phyloP scores from a whole-genome alignment of 1,140 invertebrate genomes.

The Drosophila trapezifrons region DNA sequence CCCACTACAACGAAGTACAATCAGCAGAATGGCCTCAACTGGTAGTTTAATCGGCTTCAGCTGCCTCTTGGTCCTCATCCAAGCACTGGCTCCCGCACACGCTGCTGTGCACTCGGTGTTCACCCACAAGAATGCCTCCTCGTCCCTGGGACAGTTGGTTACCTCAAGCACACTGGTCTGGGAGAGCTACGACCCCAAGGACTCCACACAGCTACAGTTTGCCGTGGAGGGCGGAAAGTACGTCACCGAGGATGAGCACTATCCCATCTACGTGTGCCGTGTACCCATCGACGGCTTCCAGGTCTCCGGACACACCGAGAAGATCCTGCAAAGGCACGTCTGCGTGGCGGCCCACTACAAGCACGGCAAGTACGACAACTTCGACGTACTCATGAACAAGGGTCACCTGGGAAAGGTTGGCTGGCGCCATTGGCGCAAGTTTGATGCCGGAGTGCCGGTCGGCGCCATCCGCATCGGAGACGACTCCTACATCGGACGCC shows the following conservation, averaged over 20 bases:
- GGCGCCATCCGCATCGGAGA: constrained; percentile 87
- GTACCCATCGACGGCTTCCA: constrained; percentile 88
- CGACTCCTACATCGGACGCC: constrained; percentile 85
- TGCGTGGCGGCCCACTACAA: constrained; percentile 88
- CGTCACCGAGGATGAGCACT: constrained; percentile 77
- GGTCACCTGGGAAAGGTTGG: constrained; percentile 89
- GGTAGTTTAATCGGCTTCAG: constrained; percentile 5
- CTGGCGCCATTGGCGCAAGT: constrained; percentile 90
- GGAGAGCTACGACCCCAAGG: constrained; percentile 84
- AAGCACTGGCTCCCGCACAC: constrained; percentile 26
- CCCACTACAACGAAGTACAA: constrained; percentile 50
- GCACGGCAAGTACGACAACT: constrained; percentile 87
- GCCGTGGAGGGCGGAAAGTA: constrained; percentile 86
- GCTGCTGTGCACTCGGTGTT: constrained; percentile 64
- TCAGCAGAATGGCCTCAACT: constrained; percentile 27
- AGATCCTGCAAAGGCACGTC: constrained; percentile 85
- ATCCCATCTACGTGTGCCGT: constrained; percentile 90
- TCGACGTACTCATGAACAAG: constrained; percentile 91
- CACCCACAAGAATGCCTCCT: constrained; percentile 73
- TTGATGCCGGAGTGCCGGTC: constrained; percentile 85
- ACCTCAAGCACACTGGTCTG: constrained; percentile 87
- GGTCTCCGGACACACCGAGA: constrained; percentile 88
- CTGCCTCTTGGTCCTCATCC: constrained; percentile 40
- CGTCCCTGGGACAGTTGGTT: constrained; percentile 83
- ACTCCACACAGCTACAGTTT: constrained; percentile 84